Evolutionary conservation across 2,113 vertebrate species (phyloP), one percentile per base, ranked within the genome.

Genomic region (Uria lomvia): DNA sequence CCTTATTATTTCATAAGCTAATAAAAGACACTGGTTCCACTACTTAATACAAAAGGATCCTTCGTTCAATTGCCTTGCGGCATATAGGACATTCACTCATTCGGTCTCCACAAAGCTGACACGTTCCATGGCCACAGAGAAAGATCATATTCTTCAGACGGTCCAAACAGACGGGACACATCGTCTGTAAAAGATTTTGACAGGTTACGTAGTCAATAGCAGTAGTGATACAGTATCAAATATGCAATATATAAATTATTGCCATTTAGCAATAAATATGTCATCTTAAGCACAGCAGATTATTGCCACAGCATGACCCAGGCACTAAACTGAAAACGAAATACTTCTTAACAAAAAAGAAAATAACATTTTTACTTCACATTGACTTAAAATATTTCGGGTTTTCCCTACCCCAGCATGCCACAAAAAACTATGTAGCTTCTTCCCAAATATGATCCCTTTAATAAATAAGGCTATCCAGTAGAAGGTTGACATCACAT

Each of bases 121-220:
- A 99, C 0, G 99, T 99, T 77, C 99, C 99, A 2, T 99, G 99
- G 94, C 99, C 99, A 86, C 99, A 99, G 97, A 99, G 99, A 96
- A 99, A 99, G 98, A 99, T 99, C 99, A 99, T 99, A 91, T 99
- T 99, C 99, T 99, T 99, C 94, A 99, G 98, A n/a, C 99, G 99
- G 97, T 99, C 99, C 98, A 99, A 90, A 95, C 99, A 99, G 56
- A 99, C 99, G 29, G 99, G 99, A 92, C 99, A 99, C 99, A 99
- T 99, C 1, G 99, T 99, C 99, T 99, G 98, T 9, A 98, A 95
- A 27, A 95, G 77, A 98, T 94, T 49, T 62, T 9, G 77, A 96
- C 20, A 96, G 40, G 45, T 96, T 58, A 94, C 26, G 70, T 2
- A 55, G 71, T 91, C 56, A 88, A 20, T 50, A 21, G 38, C 9